A percentile compares a stretch with the other conserved stretches of the same genome.
phyloP scores from a whole-genome alignment of 1,140 invertebrate species.

The Nomia melanderi region DNA sequence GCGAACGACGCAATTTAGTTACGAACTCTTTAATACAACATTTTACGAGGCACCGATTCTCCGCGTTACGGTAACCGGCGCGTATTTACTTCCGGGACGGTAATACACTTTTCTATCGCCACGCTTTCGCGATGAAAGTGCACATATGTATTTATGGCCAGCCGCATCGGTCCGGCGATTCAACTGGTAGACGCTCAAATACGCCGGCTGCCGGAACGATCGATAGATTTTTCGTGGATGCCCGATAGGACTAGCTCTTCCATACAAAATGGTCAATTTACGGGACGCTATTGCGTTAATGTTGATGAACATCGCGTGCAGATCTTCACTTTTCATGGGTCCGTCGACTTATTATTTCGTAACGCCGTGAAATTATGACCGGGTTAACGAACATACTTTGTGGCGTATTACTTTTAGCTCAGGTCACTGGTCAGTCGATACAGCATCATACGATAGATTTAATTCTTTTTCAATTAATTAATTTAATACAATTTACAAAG shows the following conservation, averaged over 20 bases:
- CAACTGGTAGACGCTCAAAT: not conserved
- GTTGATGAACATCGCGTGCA: conserved; percentile 9
- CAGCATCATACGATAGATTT: too few relatives aligned
- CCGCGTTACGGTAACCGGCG: conserved; percentile 46
- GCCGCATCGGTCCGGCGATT: not conserved
- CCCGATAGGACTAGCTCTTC: not conserved
- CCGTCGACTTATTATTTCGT: not conserved
- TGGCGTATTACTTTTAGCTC: too few relatives aligned
- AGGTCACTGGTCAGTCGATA: too few relatives aligned
- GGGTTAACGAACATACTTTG: not conserved
- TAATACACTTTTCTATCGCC: conserved; percentile 57
- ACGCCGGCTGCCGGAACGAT: conserved; percentile 32
- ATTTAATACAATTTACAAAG: too few relatives aligned
- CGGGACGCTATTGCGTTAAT: conserved; percentile 9
- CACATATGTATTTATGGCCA: not conserved
- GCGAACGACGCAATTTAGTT: conserved; percentile 51
- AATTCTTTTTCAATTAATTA: too few relatives aligned
- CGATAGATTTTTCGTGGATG: conserved; percentile 36
- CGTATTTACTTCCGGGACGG: conserved; percentile 59
- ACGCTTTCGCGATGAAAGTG: conserved; percentile 64
- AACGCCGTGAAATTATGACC: conserved; percentile 7
- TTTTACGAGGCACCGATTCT: conserved; percentile 55
- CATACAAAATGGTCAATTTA: conserved; percentile 32
- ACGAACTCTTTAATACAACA: conserved; percentile 55
- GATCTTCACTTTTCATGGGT: not conserved